These are phyloP conservation scores for Chaenogobius annularis DNA, from an alignment of 2,113 vertebrate genomes.

Conservation along the genomic window DNA sequence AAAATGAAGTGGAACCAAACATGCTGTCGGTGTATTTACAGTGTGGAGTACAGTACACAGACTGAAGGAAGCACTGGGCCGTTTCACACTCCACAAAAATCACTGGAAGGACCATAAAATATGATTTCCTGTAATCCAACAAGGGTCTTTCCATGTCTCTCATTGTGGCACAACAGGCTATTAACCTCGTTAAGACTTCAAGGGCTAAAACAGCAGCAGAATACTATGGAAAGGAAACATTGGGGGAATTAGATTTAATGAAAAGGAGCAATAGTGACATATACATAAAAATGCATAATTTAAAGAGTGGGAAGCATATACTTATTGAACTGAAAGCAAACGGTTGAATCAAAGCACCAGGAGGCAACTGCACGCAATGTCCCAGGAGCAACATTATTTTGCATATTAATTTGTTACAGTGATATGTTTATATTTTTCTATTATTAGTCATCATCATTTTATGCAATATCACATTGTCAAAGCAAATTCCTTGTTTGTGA, in stretches of 20 bases:
- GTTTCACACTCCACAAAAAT: conserved; percentile 56
- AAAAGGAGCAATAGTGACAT: neutral
- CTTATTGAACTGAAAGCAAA: too few species aligned
- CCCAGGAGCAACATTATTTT: neutral
- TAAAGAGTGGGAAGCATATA: neutral
- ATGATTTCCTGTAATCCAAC: conserved; percentile 54
- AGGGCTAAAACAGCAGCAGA: neutral
- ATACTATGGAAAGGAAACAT: conserved; percentile 13
- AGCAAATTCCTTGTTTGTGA: too few species aligned
- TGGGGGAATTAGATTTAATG: neutral
- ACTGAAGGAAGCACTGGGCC: conserved; percentile 18
- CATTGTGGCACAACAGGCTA: conserved; percentile 3
- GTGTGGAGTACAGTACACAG: neutral
- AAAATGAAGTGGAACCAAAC: conserved; percentile 29
- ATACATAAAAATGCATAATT: neutral
- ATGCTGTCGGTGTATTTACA: conserved; percentile 2
- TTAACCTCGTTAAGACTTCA: conserved; percentile 21
- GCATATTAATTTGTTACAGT: too few species aligned
- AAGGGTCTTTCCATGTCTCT: conserved; percentile 22
- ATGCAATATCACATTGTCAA: too few species aligned
- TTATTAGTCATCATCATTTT: too few species aligned
- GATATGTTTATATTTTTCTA: too few species aligned
- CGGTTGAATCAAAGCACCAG: too few species aligned
- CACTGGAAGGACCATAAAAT: conserved; percentile 57
- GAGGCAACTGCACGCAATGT: too few species aligned